Conservation (phyloP, 2,113 vertebrate genomes). For the Pao palembangensis region DNA sequence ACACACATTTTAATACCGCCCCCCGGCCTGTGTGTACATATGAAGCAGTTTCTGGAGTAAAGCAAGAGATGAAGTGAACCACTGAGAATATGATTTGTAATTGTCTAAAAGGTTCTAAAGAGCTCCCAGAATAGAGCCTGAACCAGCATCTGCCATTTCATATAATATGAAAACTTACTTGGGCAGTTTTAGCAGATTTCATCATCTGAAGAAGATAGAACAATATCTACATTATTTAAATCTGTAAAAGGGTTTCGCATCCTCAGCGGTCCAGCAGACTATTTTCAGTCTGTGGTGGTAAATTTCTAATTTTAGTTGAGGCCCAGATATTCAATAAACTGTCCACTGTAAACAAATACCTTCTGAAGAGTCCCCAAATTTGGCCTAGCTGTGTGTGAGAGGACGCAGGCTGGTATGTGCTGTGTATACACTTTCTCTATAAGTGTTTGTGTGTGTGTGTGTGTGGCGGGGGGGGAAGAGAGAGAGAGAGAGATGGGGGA, state of each 20-base stretch:
- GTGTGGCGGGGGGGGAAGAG: not conserved
- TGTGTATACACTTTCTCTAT: constrained; percentile 36
- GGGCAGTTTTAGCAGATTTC: not conserved
- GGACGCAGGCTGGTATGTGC: constrained; percentile 48
- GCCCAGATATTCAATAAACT: constrained; percentile 53
- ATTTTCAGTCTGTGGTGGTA: constrained; percentile 17
- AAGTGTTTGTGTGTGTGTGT: constrained; percentile 4
- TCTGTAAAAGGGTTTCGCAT: not conserved
- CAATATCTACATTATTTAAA: not conserved
- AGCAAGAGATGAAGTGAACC: no score
- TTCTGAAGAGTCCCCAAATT: constrained; percentile 34
- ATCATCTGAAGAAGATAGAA: not conserved
- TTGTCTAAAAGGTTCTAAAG: not conserved
- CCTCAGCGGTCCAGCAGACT: not conserved
- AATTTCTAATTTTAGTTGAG: constrained; percentile 46
- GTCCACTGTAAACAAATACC: constrained; percentile 45
- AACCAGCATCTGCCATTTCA: not conserved
- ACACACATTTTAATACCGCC: constrained; percentile 26
- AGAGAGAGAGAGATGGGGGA: constrained; percentile 1
- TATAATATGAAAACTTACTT: not conserved
- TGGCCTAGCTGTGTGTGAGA: constrained; percentile 42
- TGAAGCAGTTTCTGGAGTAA: no score
- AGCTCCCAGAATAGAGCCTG: not conserved
- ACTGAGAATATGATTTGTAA: not conserved
- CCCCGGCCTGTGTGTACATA: constrained; percentile 21